A percentile compares a stretch with the other conserved stretches of the same genome.
Evolutionary conservation across 2,888 invertebrate genomes (phyloP).

Genomic region (Gasteruption jaculator): DNA sequence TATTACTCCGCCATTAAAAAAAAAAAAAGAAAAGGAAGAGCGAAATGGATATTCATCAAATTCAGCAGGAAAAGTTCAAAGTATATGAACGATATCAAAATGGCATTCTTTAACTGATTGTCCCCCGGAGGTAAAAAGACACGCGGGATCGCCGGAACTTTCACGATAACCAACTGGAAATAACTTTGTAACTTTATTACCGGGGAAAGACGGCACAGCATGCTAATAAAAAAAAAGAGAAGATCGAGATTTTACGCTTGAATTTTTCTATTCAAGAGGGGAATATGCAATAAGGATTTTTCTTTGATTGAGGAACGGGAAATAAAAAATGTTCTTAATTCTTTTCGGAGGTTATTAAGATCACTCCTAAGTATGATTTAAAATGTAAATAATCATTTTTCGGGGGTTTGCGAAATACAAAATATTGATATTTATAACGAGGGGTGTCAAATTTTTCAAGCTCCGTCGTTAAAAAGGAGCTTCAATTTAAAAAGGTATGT

Average conservation of each 20-base stretch:
- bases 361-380: too few species aligned
- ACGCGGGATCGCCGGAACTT: slow-evolving; percentile 36
- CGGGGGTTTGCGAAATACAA: too few species aligned
- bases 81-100: slow-evolving; percentile 40
- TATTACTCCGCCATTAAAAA: too few species aligned
- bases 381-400: too few species aligned
- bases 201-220: too few species aligned
- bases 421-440: too few species aligned
- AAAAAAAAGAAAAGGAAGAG: too few species aligned
- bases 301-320: not conserved
- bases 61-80: slow-evolving; percentile 33
- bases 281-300: not conserved
- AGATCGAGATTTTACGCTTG: slow-evolving; percentile 22
- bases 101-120: slow-evolving; percentile 44
- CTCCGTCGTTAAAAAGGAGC: too few species aligned
- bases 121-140: slow-evolving; percentile 40
- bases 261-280: not conserved
- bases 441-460: too few species aligned
- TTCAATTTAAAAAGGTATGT: too few species aligned
- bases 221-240: slow-evolving; percentile 31
- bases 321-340: not conserved
- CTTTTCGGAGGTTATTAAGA: too few species aligned
- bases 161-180: slow-evolving; percentile 45
- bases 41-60: slow-evolving; percentile 40
- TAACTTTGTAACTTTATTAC: slow-evolving; percentile 44